Evolutionary conservation across 2,113 vertebrate species (phyloP), one percentile per base, ranked within the genome.

Genomic region (Trematomus loennbergii): DNA sequence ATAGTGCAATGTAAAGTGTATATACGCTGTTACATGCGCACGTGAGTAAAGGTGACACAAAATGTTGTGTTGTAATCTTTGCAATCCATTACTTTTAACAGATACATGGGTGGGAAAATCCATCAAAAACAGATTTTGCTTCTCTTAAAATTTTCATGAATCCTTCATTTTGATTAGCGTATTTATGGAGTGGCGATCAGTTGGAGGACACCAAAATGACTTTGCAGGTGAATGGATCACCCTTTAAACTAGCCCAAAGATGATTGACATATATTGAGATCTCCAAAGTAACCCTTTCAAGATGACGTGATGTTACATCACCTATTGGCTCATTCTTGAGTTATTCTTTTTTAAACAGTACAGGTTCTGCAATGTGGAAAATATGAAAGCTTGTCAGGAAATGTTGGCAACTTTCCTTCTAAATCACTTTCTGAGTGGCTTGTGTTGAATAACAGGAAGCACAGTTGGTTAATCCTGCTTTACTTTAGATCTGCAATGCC

Each of bases 1-100:
- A 74, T 78, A 85, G 83, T 83, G 69, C 67, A 33, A 9, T 29
- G 25, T 54, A 67, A 15, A 12, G 46, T 53, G 57, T 25, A 45
- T 74, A 53, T 74, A 53, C n/a, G 18, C 46, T 50, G 62, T 43
- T 36, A 66, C 81, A 68, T 20, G 57, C 40, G 74, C 77, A 68
- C 70, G 33, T 54, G 72, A 84, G 62, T 78, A 78, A 72, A 75
- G 75, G 57, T 61, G 79, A 79, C 81, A 80, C 16, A 62, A 50
- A 78, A 50, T 50, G 65, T 29, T 43, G 70, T 64, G 78, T 67
- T 66, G 76, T 74, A 64, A 57, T 61, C 43, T 58, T 50, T 61
- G 49, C 61, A 29, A 20, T 33, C 78, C 48, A 65, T 49, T 29
- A 68, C 63, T 48, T 62, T 72, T 64, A 53, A 59, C 17, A 74